Percentiles rank a stretch among this genome's conserved stretches.
These are phyloP conservation scores for Trisateles emortualis DNA, from an alignment of 2,888 invertebrate species.

Conservation along the genomic window DNA sequence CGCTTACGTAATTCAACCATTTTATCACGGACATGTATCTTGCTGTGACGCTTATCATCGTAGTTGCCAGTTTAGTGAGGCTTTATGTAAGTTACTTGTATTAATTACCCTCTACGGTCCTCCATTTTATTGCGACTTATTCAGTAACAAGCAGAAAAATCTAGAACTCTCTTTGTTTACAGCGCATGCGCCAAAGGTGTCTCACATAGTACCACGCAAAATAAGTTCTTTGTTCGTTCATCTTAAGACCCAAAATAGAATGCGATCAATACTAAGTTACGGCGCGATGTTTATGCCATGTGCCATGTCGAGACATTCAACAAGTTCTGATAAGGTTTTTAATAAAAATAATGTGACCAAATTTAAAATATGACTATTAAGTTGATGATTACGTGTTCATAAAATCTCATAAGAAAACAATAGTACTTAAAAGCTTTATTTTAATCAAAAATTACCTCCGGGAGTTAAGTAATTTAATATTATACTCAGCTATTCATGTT, in stretches of 20 bases:
- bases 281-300: too few relatives aligned
- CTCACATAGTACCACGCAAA: not conserved
- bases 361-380: too few relatives aligned
- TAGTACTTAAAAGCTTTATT: too few relatives aligned
- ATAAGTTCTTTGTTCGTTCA: not conserved
- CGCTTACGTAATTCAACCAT: too few relatives aligned
- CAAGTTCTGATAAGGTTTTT: too few relatives aligned
- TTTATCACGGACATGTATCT: slow-evolving; percentile 77
- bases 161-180: not conserved
- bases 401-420: too few relatives aligned
- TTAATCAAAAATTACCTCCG: not conserved
- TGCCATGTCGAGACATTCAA: too few relatives aligned
- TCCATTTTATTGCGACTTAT: too few relatives aligned
- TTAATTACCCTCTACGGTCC: too few relatives aligned
- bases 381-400: too few relatives aligned
- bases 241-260: too few relatives aligned
- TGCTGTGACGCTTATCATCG: slow-evolving; percentile 78
- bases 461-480: not conserved
- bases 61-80: slow-evolving; percentile 77
- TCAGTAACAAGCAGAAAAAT: too few relatives aligned
- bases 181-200: not conserved
- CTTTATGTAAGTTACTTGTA: slow-evolving; percentile 76
- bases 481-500: slow-evolving; percentile 22
- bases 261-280: not conserved
- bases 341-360: not conserved